These are phyloP conservation scores for Hypsopygia costalis DNA, from an alignment of 2,888 invertebrate species.

Conservation along the genomic window DNA sequence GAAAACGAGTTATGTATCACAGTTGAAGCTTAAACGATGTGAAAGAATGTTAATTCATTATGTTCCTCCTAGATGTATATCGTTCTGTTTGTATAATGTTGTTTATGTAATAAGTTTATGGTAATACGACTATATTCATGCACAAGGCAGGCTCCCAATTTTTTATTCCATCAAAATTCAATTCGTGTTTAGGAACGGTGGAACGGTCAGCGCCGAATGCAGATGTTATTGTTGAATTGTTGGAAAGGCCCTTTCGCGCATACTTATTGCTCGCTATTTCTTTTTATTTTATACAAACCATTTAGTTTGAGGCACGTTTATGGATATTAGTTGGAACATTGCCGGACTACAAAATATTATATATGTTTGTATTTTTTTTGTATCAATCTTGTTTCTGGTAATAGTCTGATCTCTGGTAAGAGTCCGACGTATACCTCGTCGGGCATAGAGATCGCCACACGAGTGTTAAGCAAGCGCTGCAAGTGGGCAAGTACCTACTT, in stretches of 20 bases:
- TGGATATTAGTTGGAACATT: background rate
- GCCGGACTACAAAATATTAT: background rate
- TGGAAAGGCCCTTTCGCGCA: conserved; percentile 1
- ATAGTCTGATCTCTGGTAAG: too few species aligned
- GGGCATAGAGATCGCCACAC: conserved; percentile 2
- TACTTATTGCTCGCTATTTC: conserved; percentile 4
- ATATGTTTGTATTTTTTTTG: too few species aligned
- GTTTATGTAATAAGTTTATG: conserved; percentile 33
- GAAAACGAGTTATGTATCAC: conserved; percentile 55
- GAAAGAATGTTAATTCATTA: conserved; percentile 65
- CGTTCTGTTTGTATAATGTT: conserved; percentile 48
- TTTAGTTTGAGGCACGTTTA: background rate
- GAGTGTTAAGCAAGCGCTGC: conserved; percentile 65
- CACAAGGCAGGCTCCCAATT: conserved; percentile 18
- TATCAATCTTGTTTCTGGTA: too few species aligned
- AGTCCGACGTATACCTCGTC: too few species aligned
- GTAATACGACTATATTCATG: conserved; percentile 20
- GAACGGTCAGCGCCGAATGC: conserved; percentile 15
- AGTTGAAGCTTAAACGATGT: conserved; percentile 40
- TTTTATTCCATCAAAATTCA: conserved; percentile 22
- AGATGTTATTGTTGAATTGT: conserved; percentile 11
- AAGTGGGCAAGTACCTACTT: conserved; percentile 33
- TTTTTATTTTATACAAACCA: background rate
- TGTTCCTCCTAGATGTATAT: conserved; percentile 55
- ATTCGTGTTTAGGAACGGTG: conserved; percentile 16